Conservation (phyloP, 1,140 invertebrate genomes). For the Belonocnema kinseyi region DNA sequence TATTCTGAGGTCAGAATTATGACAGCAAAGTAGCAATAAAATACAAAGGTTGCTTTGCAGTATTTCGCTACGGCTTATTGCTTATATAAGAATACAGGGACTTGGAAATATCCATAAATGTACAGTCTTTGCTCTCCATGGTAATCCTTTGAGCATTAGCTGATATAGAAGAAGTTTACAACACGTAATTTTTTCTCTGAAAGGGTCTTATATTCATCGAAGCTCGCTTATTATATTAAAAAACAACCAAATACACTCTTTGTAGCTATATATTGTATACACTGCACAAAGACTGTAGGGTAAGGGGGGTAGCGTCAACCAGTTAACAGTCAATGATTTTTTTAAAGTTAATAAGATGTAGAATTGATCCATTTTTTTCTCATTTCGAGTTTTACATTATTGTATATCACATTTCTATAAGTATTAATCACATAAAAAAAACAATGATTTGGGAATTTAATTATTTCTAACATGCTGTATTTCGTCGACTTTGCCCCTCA, state of each 20-base stretch:
- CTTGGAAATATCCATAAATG: slow-evolving; percentile 20
- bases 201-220: slow-evolving; percentile 49
- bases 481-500: too few species aligned
- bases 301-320: too few species aligned
- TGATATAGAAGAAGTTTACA: slow-evolving; percentile 11
- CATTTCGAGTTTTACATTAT: too few species aligned
- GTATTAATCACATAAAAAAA: too few species aligned
- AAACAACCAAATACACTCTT: slow-evolving; percentile 39
- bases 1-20: not conserved
- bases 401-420: too few species aligned
- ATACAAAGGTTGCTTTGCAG: not conserved
- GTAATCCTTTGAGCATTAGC: slow-evolving; percentile 17
- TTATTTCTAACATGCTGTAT: too few species aligned
- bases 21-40: not conserved
- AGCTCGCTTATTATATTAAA: slow-evolving; percentile 63
- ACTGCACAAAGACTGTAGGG: not conserved
- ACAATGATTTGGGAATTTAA: too few species aligned
- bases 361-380: too few species aligned
- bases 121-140: not conserved
- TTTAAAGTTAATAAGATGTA: too few species aligned
- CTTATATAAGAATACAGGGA: not conserved
- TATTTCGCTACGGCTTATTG: not conserved
- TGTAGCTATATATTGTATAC: not conserved
- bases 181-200: slow-evolving; percentile 28
- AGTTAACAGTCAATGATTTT: too few species aligned